Percentiles rank a stretch among this genome's conserved stretches.
Conservation (phyloP, 2,888 invertebrate species). For the Nysson spinosus region DNA sequence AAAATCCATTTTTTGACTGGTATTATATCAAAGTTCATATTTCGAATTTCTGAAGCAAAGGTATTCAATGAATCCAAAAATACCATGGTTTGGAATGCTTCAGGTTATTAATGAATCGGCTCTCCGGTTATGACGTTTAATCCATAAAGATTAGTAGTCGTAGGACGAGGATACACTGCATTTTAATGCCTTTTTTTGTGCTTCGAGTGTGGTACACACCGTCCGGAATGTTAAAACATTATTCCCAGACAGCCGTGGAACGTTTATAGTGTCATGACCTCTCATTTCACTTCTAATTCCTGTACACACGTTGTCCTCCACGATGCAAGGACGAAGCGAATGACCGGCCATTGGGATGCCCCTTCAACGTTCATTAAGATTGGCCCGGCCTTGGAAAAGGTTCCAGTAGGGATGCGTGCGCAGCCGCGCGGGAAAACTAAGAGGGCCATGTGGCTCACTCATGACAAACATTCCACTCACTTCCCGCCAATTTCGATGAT, state of each 20-base stretch:
- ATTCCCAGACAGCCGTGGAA: no score
- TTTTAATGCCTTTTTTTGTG: background rate
- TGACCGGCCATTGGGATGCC: constrained; percentile 37
- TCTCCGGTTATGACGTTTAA: no score
- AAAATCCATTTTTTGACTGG: no score
- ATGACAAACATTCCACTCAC: no score
- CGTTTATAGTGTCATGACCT: background rate
- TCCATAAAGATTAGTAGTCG: no score
- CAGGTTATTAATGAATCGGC: no score
- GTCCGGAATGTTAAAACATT: background rate
- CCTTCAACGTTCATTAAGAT: constrained; percentile 48
- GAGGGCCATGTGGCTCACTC: constrained; percentile 11
- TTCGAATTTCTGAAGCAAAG: no score
- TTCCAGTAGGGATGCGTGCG: constrained; percentile 43
- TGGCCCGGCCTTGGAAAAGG: constrained; percentile 50
- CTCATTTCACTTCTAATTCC: background rate
- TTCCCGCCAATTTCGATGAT: no score
- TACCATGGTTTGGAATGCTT: no score
- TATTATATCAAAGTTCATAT: no score
- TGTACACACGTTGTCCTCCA: constrained; percentile 8
- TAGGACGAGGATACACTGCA: no score
- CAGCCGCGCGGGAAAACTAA: constrained; percentile 50
- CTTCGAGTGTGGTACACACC: background rate
- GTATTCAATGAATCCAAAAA: no score
- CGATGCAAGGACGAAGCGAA: constrained; percentile 15